These are phyloP conservation scores for Hephaestus fuliginosus DNA, from an alignment of 2,797 vertebrate species.

Conservation along the genomic window DNA sequence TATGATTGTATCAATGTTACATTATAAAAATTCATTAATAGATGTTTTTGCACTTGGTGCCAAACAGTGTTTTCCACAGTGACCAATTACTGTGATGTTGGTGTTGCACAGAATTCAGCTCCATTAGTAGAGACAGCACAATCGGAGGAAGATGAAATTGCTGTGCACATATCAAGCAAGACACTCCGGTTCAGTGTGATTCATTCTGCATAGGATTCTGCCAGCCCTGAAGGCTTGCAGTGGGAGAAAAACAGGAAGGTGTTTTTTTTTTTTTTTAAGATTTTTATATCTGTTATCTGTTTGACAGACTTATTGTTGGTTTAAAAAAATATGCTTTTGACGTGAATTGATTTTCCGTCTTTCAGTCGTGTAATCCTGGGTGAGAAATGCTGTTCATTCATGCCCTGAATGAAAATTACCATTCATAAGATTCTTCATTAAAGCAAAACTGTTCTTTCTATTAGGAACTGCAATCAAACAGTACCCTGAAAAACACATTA, in stretches of 20 bases:
- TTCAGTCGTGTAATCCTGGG: constrained; percentile 23
- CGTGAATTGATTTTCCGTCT: constrained; percentile 35
- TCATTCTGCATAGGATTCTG: constrained; percentile 31
- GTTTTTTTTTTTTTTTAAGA: not conserved
- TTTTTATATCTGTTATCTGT: constrained; percentile 29
- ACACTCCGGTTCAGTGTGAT: constrained; percentile 31
- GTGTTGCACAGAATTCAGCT: not conserved
- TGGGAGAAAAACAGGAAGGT: not conserved
- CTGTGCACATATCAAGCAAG: constrained; percentile 40
- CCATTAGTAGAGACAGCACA: constrained; percentile 27
- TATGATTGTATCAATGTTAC: not conserved
- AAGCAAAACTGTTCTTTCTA: constrained; percentile 15
- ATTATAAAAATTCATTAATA: not conserved
- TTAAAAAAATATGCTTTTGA: constrained; percentile 26
- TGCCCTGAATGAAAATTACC: constrained; percentile 29
- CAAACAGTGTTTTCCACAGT: constrained; percentile 17
- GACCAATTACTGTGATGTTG: constrained; percentile 42
- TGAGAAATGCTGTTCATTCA: constrained; percentile 29
- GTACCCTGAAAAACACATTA: constrained; percentile 4
- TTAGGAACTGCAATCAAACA: constrained; percentile 23
- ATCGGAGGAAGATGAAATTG: constrained; percentile 24
- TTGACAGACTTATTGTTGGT: constrained; percentile 19
- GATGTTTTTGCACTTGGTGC: not conserved
- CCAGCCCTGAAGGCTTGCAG: constrained; percentile 22
- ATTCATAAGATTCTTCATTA: constrained; percentile 3